These are phyloP conservation scores for Entosphenus tridentatus DNA, from an alignment of 2,113 vertebrate genomes.

Conservation along the genomic window DNA sequence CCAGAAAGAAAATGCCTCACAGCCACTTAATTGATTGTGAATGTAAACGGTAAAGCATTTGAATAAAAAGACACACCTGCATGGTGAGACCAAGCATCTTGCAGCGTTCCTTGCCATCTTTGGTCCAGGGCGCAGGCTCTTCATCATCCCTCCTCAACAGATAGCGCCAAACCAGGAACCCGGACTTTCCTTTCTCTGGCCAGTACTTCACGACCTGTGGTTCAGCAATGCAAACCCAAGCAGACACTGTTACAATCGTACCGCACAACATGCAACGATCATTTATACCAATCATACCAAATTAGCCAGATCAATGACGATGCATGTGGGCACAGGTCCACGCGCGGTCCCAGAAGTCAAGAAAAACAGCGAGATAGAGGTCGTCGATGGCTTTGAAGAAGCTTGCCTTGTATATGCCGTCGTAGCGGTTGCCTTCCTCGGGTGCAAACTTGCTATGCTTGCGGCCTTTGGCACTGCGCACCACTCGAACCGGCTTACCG, in stretches of 20 bases:
- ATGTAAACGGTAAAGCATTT: background rate
- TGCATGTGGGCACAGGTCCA: too few species aligned
- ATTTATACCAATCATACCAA: too few species aligned
- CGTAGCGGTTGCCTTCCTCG: conserved; percentile 70
- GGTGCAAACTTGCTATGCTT: conserved; percentile 78
- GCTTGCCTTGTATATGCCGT: conserved; percentile 82
- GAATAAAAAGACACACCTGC: conserved; percentile 33
- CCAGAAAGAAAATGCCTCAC: background rate
- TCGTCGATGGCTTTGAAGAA: background rate
- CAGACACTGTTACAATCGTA: too few species aligned
- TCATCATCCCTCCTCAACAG: conserved; percentile 61
- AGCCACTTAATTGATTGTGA: background rate
- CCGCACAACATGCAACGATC: too few species aligned
- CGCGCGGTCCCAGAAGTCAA: too few species aligned
- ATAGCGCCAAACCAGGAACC: conserved; percentile 84
- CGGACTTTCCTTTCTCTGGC: conserved; percentile 83
- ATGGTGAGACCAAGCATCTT: conserved; percentile 68
- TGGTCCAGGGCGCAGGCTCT: conserved; percentile 76
- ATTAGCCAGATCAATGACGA: too few species aligned
- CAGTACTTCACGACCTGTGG: conserved; percentile 72
- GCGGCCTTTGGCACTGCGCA: conserved; percentile 61
- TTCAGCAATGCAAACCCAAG: too few species aligned
- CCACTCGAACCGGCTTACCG: conserved; percentile 73
- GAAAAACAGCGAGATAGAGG: too few species aligned
- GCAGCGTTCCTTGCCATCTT: conserved; percentile 68